Conservation (phyloP, 2,113 vertebrate species). For the Syrrhaptes paradoxus region DNA sequence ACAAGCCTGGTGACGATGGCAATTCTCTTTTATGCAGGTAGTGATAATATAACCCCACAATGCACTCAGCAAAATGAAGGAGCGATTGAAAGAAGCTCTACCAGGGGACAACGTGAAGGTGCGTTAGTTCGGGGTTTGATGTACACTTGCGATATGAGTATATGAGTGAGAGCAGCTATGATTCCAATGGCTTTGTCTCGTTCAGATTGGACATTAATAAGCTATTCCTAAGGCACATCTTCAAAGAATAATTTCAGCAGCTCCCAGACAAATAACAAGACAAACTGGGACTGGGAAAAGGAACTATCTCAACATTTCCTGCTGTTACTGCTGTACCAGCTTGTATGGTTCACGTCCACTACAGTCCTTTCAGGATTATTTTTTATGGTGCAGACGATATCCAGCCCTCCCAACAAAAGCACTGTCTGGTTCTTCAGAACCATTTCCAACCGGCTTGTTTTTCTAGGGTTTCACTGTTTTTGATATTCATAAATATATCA, state of each 20-base stretch:
- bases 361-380: background rate
- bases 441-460: background rate
- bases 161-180: background rate
- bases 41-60: background rate
- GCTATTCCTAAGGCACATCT: background rate
- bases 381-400: background rate
- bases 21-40: background rate
- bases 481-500: background rate
- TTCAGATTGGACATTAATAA: background rate
- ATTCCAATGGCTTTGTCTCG: background rate
- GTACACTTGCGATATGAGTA: rapidly evolving
- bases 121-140: background rate
- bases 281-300: background rate
- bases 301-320: background rate
- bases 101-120: background rate
- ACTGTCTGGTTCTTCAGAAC: background rate
- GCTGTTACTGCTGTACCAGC: background rate
- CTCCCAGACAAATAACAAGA: background rate
- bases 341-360: background rate
- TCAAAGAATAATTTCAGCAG: background rate
- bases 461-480: background rate
- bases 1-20: background rate
- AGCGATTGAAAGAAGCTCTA: background rate
- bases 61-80: background rate
- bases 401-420: background rate